These are phyloP conservation scores for Notoglanidium macrostoma DNA, from an alignment of 2,797 vertebrate species.

Conservation along the genomic window DNA sequence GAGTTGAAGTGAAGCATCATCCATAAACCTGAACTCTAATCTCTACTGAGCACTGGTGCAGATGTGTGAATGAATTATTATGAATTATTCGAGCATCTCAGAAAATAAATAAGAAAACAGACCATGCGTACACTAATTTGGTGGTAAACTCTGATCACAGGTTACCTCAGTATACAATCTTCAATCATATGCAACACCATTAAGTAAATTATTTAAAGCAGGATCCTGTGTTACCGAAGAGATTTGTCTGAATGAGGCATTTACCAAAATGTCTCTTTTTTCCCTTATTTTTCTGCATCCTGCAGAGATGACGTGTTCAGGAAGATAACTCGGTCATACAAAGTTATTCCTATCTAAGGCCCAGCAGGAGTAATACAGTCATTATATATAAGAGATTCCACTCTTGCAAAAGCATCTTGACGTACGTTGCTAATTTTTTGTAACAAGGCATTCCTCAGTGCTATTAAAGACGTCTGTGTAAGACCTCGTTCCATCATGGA, in stretches of 20 bases:
- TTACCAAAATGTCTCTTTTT: not conserved
- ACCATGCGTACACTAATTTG: not conserved
- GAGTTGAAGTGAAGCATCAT: not conserved
- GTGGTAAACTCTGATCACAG: not conserved
- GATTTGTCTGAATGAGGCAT: not conserved
- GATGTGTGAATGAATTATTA: not conserved
- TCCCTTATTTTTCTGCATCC: not conserved
- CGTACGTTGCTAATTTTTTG: not conserved
- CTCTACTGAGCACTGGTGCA: not conserved
- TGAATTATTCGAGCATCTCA: not conserved
- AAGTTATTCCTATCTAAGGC: not conserved
- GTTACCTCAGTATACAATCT: not conserved
- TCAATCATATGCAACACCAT: too few relatives aligned
- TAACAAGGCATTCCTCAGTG: not conserved
- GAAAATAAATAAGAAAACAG: not conserved
- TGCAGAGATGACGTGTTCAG: not conserved
- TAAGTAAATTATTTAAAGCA: not conserved
- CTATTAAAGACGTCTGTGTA: not conserved
- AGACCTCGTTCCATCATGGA: constrained; percentile 17
- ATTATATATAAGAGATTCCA: not conserved
- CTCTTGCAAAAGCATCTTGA: constrained; percentile 4
- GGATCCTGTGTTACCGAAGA: not conserved
- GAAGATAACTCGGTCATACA: not conserved
- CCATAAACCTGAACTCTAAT: not conserved
- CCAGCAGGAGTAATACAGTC: not conserved